Evolutionary conservation across 2,888 invertebrate genomes (phyloP).

Genomic region (Parthenolecanium corni): DNA sequence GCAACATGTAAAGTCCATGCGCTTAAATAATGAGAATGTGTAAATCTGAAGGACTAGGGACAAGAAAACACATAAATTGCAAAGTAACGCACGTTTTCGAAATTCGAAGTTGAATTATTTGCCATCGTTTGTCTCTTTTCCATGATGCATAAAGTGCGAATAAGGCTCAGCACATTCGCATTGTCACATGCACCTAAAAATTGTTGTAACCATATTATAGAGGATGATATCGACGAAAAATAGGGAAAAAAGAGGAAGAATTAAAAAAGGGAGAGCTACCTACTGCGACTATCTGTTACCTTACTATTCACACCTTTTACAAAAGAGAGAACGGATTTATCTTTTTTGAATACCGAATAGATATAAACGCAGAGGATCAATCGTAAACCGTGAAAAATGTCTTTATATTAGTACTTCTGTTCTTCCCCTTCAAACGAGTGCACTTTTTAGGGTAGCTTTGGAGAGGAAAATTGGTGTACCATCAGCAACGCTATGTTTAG

Average conservation of each 20-base stretch:
- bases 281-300: slow-evolving; percentile 22
- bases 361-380: slow-evolving; percentile 23
- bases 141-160: too few relatives aligned
- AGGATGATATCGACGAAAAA: slow-evolving; percentile 12
- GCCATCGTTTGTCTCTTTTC: too few relatives aligned
- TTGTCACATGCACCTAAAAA: too few relatives aligned
- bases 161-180: too few relatives aligned
- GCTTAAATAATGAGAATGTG: background rate
- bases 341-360: slow-evolving; percentile 21
- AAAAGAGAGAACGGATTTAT: slow-evolving; percentile 28
- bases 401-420: slow-evolving; percentile 23
- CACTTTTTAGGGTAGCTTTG: background rate
- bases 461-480: background rate
- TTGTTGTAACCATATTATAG: slow-evolving; percentile 2
- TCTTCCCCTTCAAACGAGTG: background rate
- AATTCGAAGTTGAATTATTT: too few relatives aligned
- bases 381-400: slow-evolving; percentile 24
- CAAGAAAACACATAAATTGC: background rate
- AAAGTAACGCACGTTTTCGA: too few relatives aligned
- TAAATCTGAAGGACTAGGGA: background rate
- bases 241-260: slow-evolving; percentile 4
- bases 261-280: background rate
- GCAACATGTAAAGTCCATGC: too few relatives aligned
- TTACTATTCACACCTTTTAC: slow-evolving; percentile 24
- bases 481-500: too few relatives aligned